Percentiles rank a stretch among this genome's conserved stretches.
Conservation (phyloP, 2,888 invertebrate species). For the Hofmannophila pseudospretella region DNA sequence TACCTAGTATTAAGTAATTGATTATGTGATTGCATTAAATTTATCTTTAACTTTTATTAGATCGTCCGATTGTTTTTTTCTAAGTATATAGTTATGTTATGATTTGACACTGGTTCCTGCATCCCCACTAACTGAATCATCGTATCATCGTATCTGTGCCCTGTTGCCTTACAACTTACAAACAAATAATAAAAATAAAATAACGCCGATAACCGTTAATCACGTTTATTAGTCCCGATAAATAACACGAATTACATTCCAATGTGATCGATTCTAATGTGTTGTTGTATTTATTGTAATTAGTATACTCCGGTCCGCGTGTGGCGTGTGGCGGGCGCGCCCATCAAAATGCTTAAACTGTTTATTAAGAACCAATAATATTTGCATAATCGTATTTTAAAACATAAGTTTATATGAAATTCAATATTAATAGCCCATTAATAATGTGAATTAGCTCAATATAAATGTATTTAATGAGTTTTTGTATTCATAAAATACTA, state of each 20-base stretch:
- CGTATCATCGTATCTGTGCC: too few relatives aligned
- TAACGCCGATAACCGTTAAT: conserved; percentile 65
- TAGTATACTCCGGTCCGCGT: conserved; percentile 36
- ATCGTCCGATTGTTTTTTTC: too few relatives aligned
- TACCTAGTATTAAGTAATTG: too few relatives aligned
- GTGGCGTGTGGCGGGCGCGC: conserved; percentile 57
- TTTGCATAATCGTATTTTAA: conserved; percentile 72
- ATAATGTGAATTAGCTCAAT: conserved; percentile 66
- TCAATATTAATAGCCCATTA: conserved; percentile 68
- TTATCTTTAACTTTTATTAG: too few relatives aligned
- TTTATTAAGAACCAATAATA: conserved; percentile 73
- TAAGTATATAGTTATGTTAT: too few relatives aligned
- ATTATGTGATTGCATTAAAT: too few relatives aligned
- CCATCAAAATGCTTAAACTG: conserved; percentile 58
- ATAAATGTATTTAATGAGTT: conserved; percentile 25
- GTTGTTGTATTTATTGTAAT: conserved; percentile 74
- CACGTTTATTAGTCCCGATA: conserved; percentile 73
- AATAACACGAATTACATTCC: conserved; percentile 67
- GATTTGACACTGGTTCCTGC: too few relatives aligned
- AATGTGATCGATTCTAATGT: conserved; percentile 72
- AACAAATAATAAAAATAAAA: conserved; percentile 50
- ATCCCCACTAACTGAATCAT: too few relatives aligned
- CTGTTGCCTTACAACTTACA: too few relatives aligned
- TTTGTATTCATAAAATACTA: conserved; percentile 10
- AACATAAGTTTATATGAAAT: conserved; percentile 62